phyloP scores from a whole-genome alignment of 2,113 vertebrate species.

The Hippocampus comes region DNA sequence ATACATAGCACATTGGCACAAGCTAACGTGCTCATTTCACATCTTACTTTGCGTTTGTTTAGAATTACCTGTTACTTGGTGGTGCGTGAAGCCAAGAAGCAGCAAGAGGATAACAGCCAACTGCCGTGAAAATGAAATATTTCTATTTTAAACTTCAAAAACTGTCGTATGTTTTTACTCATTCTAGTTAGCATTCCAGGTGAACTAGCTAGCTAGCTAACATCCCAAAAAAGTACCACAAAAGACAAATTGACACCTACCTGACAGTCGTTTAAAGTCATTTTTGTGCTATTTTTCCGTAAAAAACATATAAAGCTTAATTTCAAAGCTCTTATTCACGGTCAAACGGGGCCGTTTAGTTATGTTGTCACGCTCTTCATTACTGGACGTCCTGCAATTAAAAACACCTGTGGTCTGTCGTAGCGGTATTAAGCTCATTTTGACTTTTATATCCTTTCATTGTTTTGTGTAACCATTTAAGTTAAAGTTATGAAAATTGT shows the following conservation, averaged over 20 bases:
- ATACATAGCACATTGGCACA: background rate
- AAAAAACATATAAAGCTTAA: background rate
- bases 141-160: background rate
- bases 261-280: constrained; percentile 28
- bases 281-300: background rate
- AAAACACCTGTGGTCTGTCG: constrained; percentile 28
- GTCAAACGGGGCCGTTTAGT: background rate
- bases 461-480: no score
- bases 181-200: background rate
- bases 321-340: background rate
- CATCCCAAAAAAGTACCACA: background rate
- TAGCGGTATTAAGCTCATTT: background rate
- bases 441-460: background rate
- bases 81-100: constrained; percentile 16
- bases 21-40: background rate
- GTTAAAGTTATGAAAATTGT: background rate
- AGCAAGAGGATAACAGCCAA: constrained; percentile 35
- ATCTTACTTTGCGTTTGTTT: background rate
- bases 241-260: constrained; percentile 26
- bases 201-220: background rate
- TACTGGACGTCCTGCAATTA: constrained; percentile 39
- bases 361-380: background rate
- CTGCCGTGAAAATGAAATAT: constrained; percentile 30
- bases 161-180: background rate
- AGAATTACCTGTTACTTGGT: constrained; percentile 46